Base-by-base conservation (phyloP, 2,113 vertebrate species). In the Xiphias gladius region DNA sequence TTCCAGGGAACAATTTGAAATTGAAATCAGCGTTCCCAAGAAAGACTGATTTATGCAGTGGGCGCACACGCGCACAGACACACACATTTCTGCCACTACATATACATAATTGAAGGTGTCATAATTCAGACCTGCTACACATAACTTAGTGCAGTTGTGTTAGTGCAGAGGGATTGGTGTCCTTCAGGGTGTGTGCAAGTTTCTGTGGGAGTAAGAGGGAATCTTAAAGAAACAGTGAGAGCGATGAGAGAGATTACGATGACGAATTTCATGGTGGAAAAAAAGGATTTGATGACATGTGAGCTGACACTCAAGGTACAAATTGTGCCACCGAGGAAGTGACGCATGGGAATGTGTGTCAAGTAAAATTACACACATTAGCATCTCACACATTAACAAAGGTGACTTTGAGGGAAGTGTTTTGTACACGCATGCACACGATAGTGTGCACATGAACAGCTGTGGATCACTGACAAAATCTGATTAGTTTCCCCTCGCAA, bases 241-340 rank as follows among this genome's bases (percentile, higher is more conserved):
- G 28, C 20, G 28, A 24, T 24, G 65, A 46, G 48, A 35, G 46
- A 64, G 74, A 76, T 84, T 86, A 57, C 81, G 66, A 84, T 79
- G 83, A 79, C 78, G 79, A 50, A 86, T 81, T 79, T 61, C 61
- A 75, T 30, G 14, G 71, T 58, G 65, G 57, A 26, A 65, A 82
- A 76, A 70, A 59, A 24, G 24, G 58, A 84, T 84, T 70, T 86
- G 63, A 88, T 73, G 76, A 35, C 76, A 83, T 77, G 76, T 74
- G 76, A 76, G 63, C 17, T n/a, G 85, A 80, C 79, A 80, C 37
- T 73, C 63, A 69, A 73, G 71, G 57, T 80, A 79, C 66, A 79
- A 76, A 82, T 30, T 41, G 54, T 76, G 37, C 71, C 82, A 74
- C 57, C 26, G 14, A 80, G 58, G 79, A 87, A 67, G 79, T 50